Percentiles rank a stretch among this genome's conserved stretches.
These are phyloP conservation scores for Acropternis orthonyx DNA, from an alignment of 2,797 vertebrate genomes.

Conservation along the genomic window DNA sequence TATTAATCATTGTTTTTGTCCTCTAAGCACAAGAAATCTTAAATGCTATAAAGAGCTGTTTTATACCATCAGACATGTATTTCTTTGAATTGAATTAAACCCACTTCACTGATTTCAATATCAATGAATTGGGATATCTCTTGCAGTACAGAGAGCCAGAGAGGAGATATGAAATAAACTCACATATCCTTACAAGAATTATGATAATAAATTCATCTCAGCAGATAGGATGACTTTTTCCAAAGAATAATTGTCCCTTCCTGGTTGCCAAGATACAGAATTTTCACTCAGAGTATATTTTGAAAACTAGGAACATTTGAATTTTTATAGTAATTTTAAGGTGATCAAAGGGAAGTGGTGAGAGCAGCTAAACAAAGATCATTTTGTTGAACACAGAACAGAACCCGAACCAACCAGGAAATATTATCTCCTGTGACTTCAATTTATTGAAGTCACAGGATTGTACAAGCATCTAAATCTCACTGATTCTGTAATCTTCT, in stretches of 20 bases:
- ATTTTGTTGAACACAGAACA: not conserved
- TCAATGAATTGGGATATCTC: not conserved
- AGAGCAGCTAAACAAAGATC: not conserved
- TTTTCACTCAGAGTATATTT: not conserved
- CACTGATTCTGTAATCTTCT: not conserved
- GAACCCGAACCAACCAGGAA: not conserved
- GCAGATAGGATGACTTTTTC: conserved; percentile 3
- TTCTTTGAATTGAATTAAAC: not conserved
- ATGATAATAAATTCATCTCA: conserved; percentile 24
- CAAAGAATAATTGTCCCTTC: not conserved
- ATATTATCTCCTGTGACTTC: not conserved
- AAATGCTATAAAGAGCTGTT: not conserved
- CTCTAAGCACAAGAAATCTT: not conserved
- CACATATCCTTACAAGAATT: not conserved
- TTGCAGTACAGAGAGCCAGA: not conserved
- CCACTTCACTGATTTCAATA: not conserved
- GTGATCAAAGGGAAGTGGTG: not conserved
- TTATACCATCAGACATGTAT: not conserved
- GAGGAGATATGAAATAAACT: conserved; percentile 2
- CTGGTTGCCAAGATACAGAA: conserved; percentile 34
- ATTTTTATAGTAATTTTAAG: conserved; percentile 4
- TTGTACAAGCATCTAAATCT: not conserved
- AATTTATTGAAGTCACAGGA: not conserved
- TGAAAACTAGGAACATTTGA: not conserved
- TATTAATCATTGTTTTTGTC: not conserved